phyloP scores from a whole-genome alignment of 2,113 vertebrate genomes.

The Pholis gunnellus region DNA sequence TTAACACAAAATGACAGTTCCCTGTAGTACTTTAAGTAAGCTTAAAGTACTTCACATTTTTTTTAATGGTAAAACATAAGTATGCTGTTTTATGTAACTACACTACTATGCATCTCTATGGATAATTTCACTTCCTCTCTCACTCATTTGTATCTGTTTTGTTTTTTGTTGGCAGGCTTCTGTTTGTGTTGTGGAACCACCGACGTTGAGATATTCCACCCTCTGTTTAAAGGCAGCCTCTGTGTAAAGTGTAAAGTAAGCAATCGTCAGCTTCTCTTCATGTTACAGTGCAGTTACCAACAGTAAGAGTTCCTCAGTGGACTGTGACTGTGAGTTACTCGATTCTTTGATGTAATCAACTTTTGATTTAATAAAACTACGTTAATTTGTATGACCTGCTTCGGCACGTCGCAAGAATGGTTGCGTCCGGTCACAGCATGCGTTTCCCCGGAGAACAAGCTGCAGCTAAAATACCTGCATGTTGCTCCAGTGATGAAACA shows the following conservation, averaged over 20 bases:
- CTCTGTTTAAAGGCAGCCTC: slow-evolving; percentile 93
- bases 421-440: too few relatives aligned
- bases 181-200: slow-evolving; percentile 91
- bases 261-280: not conserved
- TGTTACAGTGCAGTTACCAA: not conserved
- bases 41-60: too few relatives aligned
- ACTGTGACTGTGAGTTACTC: not conserved
- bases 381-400: too few relatives aligned
- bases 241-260: slow-evolving; percentile 88
- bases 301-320: not conserved
- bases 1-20: too few relatives aligned
- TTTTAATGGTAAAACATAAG: not conserved
- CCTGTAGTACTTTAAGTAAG: too few relatives aligned
- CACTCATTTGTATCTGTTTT: not conserved
- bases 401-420: too few relatives aligned
- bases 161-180: slow-evolving; percentile 78
- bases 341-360: too few relatives aligned
- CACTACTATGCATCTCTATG: not conserved
- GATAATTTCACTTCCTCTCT: not conserved
- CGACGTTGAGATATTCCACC: slow-evolving; percentile 86
- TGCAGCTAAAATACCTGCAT: too few relatives aligned
- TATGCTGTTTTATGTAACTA: not conserved
- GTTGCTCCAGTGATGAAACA: too few relatives aligned
- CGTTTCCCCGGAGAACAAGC: too few relatives aligned
- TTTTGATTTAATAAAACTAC: too few relatives aligned